phyloP scores from a whole-genome alignment of 1,140 invertebrate genomes.

The Dendroctonus valens region DNA sequence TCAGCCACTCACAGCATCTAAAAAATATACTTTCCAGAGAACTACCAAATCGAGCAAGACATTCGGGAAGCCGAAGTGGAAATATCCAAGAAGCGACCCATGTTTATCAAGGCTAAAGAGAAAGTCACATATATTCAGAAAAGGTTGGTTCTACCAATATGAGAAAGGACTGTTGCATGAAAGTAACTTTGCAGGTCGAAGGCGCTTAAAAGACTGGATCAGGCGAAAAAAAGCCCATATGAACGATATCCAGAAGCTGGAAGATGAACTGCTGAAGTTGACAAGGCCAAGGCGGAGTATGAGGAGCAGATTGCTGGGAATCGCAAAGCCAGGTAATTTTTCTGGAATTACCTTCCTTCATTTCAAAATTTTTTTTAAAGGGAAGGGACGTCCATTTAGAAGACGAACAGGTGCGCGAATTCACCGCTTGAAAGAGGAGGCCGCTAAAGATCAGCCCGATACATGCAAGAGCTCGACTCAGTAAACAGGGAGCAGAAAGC shows the following conservation, averaged over 20 bases:
- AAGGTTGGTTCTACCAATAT: slow-evolving; percentile 62
- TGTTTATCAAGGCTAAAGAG: slow-evolving; percentile 98
- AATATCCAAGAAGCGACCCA: slow-evolving; percentile 89
- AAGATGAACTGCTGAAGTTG: slow-evolving; percentile 82
- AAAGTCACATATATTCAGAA: slow-evolving; percentile 94
- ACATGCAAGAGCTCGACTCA: slow-evolving; percentile 90
- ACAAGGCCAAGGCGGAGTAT: slow-evolving; percentile 77
- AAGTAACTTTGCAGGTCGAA: slow-evolving; percentile 52
- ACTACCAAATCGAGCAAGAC: slow-evolving; percentile 89
- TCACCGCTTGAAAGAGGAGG: slow-evolving; percentile 93
- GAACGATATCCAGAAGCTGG: slow-evolving; percentile 82
- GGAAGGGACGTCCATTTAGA: slow-evolving; percentile 82
- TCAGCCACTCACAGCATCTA: not conserved
- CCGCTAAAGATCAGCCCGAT: slow-evolving; percentile 87
- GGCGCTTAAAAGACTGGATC: slow-evolving; percentile 88
- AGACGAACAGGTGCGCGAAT: slow-evolving; percentile 91
- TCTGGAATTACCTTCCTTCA: not conserved
- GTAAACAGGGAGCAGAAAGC: slow-evolving; percentile 97
- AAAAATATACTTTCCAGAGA: slow-evolving; percentile 58
- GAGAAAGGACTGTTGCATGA: not conserved
- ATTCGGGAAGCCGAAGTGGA: slow-evolving; percentile 93
- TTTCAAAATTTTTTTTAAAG: slow-evolving; percentile 12
- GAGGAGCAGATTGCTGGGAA: slow-evolving; percentile 83
- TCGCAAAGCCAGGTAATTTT: slow-evolving; percentile 75
- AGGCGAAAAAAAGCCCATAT: slow-evolving; percentile 88